Evolutionary conservation across 2,888 invertebrate species (phyloP), one percentile per base, ranked within the genome.

Genomic region (Xylota segnis): DNA sequence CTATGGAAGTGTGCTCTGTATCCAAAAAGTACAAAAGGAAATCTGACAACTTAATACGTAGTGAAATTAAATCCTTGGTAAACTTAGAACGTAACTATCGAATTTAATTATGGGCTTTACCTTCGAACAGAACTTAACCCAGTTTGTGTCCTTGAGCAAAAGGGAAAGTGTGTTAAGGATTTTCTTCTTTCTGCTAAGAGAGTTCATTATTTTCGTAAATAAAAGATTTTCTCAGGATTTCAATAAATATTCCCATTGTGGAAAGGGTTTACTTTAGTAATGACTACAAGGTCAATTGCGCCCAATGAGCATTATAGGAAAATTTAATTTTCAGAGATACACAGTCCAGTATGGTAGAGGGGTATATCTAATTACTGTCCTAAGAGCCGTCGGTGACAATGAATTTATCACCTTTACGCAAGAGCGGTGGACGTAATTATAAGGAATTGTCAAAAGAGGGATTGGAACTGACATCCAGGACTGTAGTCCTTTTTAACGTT

Each of bases 221-320:
- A 29, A 52, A 32, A 16, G 4, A 34, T 34, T 34, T 34, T 34
- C 34, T 34, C 16, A 34, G 34, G 56, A 56, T 56, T 34, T 34
- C 34, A 56, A 16, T 56, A 14, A 56, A 56, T 56, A 56, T 16
- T 4, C 56, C 56, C 34, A 34, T 56, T 34, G 56, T 34, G 34
- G 32, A 32, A 32, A 27, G 12, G 6, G 14, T 32, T 27, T 12
- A 27, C 16, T 52, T 12, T n/a, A 40, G n/a, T 34, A 34, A 34
- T 34, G 34, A n/a, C 40, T n/a, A 40, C 40, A 40, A 40, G 6
- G 52, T 6, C 18, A 5, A 5, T 50, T 18, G 23, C 12, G 6
- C 16, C 16, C 40, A 3, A 16, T 50, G 23, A 12, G 23, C 9
- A 50, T 2, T 23, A 23, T 12, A 10, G 32, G 6, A 56, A 56